Conservation (phyloP, 1,140 invertebrate genomes). For the Mactra quadrangularis region DNA sequence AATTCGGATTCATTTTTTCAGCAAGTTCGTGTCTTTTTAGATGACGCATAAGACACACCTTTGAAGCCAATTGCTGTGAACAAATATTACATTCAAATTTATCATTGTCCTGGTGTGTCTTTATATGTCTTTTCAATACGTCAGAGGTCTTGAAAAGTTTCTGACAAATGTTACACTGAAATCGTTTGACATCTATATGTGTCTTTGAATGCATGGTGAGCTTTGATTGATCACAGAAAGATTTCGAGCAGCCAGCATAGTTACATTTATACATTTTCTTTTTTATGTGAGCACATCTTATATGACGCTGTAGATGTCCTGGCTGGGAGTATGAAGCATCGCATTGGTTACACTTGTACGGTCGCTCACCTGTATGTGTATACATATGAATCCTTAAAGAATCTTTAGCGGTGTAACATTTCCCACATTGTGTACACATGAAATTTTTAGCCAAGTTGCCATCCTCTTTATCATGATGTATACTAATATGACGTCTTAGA, state of each 20-base stretch:
- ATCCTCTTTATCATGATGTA: not conserved
- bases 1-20: conserved; percentile 30
- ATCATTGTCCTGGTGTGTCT: not conserved
- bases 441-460: not conserved
- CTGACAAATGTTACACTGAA: not conserved
- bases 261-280: not conserved
- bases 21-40: conserved; percentile 2
- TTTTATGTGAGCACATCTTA: not conserved
- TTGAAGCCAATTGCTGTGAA: conserved; percentile 12
- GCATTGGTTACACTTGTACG: conserved; percentile 8
- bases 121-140: not conserved
- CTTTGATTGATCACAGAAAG: not conserved
- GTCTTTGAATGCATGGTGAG: not conserved
- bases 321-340: not conserved
- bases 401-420: conserved; percentile 7
- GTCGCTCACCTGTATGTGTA: conserved; percentile 12
- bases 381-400: conserved; percentile 13
- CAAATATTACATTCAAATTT: conserved; percentile 37
- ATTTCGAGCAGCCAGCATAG: conserved; percentile 4
- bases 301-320: conserved; percentile 21
- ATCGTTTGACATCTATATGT: conserved; percentile 15
- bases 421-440: conserved; percentile 34
- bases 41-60: conserved; percentile 10
- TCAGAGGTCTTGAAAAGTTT: not conserved
- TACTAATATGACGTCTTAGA: conserved; percentile 16